Evolutionary conservation across 2,797 vertebrate genomes (phyloP), one percentile per base, ranked within the genome.

Genomic region (Schizopygopsis malacanthus): DNA sequence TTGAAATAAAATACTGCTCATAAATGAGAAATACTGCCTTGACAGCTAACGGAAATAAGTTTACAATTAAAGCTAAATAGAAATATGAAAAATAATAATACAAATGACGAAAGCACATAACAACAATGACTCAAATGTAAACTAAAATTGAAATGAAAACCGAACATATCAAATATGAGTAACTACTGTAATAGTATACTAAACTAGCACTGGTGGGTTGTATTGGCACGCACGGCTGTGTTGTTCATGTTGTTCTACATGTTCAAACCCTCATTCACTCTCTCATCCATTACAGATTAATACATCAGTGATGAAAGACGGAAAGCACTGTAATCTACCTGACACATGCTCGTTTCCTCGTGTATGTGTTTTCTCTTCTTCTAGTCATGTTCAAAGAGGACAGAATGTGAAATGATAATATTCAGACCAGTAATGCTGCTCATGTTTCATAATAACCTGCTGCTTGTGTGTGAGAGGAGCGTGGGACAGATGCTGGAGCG

Each of bases 211-310:
- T 72, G 22, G 1, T 47, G 41, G 22, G 25, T 72, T 25, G 41
- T 72, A 6, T 13, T 20, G 8, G 33, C 39, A 10, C 4, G 3
- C 8, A 4, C n/a, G 39, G 69, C 70, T 72, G 71, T 10, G 25
- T 18, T 5, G 8, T 4, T 50, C 43, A 10, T 4, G 22, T 28
- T 28, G 73, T 33, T 22, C 28, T 15, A 22, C 75, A 39, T 37
- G 73, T 56, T 39, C 75, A 8, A 20, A 22, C 75, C 6, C 11
- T 56, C 33, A 41, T 69, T 13, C 54, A 45, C 28, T 45, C 61
- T 15, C 45, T 33, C 28, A 45, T 77, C 50, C 50, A 77, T 84
- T 41, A 20, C 52, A 65, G 33, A 39, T 43, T 69, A 70, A 85
- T 61, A 25, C 63, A 67, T 65, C 7, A 67, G 63, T 7, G 28